Conservation (phyloP, 2,888 invertebrate species). For the Geophilus truncorum region DNA sequence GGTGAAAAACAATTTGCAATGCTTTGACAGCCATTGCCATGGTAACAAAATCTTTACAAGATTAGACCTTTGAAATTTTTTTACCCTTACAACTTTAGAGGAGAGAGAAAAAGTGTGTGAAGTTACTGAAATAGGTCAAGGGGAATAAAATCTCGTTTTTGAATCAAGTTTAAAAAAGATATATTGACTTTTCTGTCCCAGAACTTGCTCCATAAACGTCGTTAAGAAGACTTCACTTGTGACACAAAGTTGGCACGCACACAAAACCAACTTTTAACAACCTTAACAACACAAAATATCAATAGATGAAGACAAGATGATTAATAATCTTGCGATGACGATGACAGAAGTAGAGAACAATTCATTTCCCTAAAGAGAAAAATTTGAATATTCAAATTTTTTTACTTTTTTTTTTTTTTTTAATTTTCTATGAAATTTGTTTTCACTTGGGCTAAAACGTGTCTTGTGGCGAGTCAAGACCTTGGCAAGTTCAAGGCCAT, state of each 20-base stretch:
- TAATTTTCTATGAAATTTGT: too few relatives aligned
- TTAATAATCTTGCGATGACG: too few relatives aligned
- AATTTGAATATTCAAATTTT: neutral
- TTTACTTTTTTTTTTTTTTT: neutral
- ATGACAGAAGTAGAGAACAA: too few relatives aligned
- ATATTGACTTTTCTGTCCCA: conserved; percentile 19
- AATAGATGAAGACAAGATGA: neutral
- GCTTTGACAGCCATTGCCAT: neutral
- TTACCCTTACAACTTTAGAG: too few relatives aligned
- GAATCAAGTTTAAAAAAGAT: neutral
- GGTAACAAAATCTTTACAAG: neutral
- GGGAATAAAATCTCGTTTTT: neutral
- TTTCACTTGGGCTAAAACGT: too few relatives aligned
- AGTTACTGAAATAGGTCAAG: conserved; percentile 1
- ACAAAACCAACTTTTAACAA: neutral
- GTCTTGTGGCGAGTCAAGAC: neutral
- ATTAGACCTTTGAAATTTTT: neutral
- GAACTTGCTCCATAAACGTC: neutral
- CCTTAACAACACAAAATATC: too few relatives aligned
- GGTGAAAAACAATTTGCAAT: too few relatives aligned
- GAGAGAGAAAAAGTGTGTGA: neutral
- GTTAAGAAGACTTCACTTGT: neutral
- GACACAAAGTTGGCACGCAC: neutral
- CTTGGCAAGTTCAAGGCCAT: conserved; percentile 3
- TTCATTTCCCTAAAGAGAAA: too few relatives aligned